These are phyloP conservation scores for Ginglymostoma cirratum DNA, from an alignment of 2,113 vertebrate genomes.

Conservation along the genomic window DNA sequence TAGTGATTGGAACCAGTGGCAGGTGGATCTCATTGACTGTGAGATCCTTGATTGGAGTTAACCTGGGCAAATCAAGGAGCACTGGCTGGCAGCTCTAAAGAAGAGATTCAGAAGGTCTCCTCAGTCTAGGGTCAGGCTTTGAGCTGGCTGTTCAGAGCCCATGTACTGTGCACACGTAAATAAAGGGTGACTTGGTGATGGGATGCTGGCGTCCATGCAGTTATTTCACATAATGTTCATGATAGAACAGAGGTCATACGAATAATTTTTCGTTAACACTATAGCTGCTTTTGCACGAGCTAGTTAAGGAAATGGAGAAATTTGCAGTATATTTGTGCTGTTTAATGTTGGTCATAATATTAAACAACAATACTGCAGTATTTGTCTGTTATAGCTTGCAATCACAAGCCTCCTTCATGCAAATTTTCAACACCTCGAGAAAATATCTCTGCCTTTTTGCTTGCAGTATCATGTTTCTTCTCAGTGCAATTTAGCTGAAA, in stretches of 20 bases:
- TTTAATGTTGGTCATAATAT: neutral
- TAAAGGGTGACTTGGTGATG: too few species aligned
- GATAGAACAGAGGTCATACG: neutral
- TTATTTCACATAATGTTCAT: neutral
- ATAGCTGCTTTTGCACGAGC: neutral
- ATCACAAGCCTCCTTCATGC: too few species aligned
- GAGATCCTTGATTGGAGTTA: too few species aligned
- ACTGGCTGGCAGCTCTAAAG: too few species aligned
- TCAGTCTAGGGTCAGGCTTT: too few species aligned
- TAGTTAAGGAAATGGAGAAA: neutral
- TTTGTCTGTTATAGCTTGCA: neutral
- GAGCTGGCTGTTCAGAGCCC: too few species aligned
- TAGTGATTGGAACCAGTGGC: too few species aligned
- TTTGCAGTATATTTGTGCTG: neutral
- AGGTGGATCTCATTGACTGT: too few species aligned
- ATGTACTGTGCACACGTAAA: too few species aligned
- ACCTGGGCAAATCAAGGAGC: too few species aligned
- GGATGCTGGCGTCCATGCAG: neutral
- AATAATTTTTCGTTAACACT: neutral
- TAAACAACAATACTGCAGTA: neutral
- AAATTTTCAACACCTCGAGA: too few species aligned
- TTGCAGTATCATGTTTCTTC: neutral
- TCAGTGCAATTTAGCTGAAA: neutral
- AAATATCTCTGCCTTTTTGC: neutral
- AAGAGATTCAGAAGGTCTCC: too few species aligned